Evolutionary conservation across 2,888 invertebrate genomes (phyloP), one percentile per base, ranked within the genome.

Genomic region (Dendrolimus houi): DNA sequence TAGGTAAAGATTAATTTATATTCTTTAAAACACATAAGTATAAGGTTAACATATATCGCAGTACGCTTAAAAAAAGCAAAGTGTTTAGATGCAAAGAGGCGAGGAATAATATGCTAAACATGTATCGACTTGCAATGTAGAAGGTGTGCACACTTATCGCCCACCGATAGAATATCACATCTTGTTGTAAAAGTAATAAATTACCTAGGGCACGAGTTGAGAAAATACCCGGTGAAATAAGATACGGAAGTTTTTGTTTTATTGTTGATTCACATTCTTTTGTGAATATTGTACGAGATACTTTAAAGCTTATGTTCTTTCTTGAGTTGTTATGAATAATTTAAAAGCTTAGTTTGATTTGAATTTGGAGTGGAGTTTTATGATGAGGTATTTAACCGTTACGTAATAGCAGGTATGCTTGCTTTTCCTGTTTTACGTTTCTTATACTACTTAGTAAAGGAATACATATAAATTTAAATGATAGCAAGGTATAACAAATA

Each of bases 181-280:
- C 69, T 69, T 65, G 71, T 74, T 62, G 77, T 68, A 67, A 66
- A 76, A 76, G 77, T 75, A 74, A 77, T 77, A 75, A 75, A 66
- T 69, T 63, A 60, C 62, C 58, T 61, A 64, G 70, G 64, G 66
- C 69, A 67, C 69, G 69, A 70, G 66, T 72, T 67, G 64, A 67
- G 72, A 70, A 71, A 73, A 77, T 74, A 67, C 67, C 70, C 64
- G 71, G 69, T 70, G 72, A 78, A 78, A 76, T 75, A 70, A 69
- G 71, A 75, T 79, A 79, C 75, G 72, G 73, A 72, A 70, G 68
- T 70, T 69, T 64, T 72, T 71, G 47, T 47, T 47, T 47, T 47
- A 47, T 72, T 70, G 66, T 65, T 68, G 68, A 70, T 72, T 69
- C 65, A 72, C 70, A 68, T 72, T 72, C 68, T 74, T 74, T 75